Conservation (phyloP, 1,140 invertebrate species). For the Drosophila rufa region DNA sequence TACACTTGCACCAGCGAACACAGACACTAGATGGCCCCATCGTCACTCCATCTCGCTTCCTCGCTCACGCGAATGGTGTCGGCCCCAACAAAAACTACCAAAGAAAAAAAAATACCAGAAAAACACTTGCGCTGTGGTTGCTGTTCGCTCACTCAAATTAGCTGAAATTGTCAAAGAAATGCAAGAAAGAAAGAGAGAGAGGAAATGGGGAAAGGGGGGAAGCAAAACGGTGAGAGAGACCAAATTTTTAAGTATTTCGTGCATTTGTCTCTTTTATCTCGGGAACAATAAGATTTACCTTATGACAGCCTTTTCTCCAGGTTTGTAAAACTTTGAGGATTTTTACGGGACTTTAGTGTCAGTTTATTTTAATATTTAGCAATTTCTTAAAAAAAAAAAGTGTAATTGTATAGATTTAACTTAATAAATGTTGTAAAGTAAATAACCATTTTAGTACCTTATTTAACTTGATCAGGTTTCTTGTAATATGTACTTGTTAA, state of each 20-base stretch:
- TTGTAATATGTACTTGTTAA: too few species aligned
- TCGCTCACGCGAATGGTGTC: conserved; percentile 3
- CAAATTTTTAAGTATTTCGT: conserved; percentile 31
- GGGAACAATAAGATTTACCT: conserved; percentile 36
- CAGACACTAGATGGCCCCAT: conserved; percentile 10
- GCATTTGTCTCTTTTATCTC: conserved; percentile 39
- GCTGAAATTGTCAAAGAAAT: conserved; percentile 53
- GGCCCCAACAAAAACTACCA: conserved; percentile 10
- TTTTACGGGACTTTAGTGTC: too few species aligned
- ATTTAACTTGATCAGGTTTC: too few species aligned
- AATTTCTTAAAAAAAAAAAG: too few species aligned
- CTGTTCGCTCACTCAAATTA: conserved; percentile 56
- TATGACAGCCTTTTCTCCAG: conserved; percentile 21
- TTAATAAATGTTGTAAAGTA: too few species aligned
- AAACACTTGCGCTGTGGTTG: conserved; percentile 41
- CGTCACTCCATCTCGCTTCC: conserved; percentile 13
- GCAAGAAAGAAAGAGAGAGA: not conserved
- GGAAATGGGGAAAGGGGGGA: too few species aligned
- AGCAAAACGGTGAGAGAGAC: not conserved
- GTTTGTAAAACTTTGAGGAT: not conserved
- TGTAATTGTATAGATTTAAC: too few species aligned
- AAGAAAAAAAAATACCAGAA: conserved; percentile 18
- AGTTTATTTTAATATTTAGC: too few species aligned
- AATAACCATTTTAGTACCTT: too few species aligned
- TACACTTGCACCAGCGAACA: conserved; percentile 14